These are phyloP conservation scores for Nyleta sp. DNA, from an alignment of 2,888 invertebrate genomes.

Conservation along the genomic window DNA sequence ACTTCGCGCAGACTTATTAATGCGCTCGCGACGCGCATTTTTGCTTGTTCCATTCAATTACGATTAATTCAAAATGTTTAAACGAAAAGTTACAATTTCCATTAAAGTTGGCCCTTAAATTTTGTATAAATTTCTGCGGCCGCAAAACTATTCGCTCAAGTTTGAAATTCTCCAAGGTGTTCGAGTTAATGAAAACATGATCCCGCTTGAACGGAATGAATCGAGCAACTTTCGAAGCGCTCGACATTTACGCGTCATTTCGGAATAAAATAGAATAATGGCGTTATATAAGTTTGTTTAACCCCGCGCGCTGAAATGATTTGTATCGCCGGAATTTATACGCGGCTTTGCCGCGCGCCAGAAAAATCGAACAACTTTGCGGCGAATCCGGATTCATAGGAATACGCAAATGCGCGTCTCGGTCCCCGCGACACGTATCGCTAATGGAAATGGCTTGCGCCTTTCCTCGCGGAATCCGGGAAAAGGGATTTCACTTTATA, in stretches of 20 bases:
- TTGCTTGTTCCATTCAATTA: conserved; percentile 29
- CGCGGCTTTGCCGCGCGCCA: conserved; percentile 29
- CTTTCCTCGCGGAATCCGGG: neutral
- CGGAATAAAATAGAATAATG: conserved; percentile 60
- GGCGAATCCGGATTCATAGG: conserved; percentile 19
- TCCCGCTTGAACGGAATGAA: conserved; percentile 56
- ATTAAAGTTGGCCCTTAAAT: conserved; percentile 61
- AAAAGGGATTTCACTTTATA: conserved; percentile 20
- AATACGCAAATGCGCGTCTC: conserved; percentile 46
- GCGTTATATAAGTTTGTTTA: conserved; percentile 59
- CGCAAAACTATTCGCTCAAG: conserved; percentile 57
- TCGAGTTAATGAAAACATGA: conserved; percentile 62
- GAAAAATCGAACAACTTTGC: conserved; percentile 58
- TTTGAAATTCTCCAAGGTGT: conserved; percentile 64
- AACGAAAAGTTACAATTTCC: conserved; percentile 59
- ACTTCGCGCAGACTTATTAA: conserved; percentile 6
- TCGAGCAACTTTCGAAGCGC: conserved; percentile 58
- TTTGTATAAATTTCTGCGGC: conserved; percentile 59
- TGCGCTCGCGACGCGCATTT: conserved; percentile 1
- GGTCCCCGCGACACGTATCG: conserved; percentile 46
- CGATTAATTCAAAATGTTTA: conserved; percentile 58
- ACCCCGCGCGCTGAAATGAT: conserved; percentile 49
- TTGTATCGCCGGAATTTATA: conserved; percentile 50
- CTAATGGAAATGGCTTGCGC: conserved; percentile 51
- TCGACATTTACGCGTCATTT: conserved; percentile 59